Percentiles rank a stretch among this genome's conserved stretches.
Conservation (phyloP, 2,113 vertebrate genomes). For the Poeciliopsis retropinna region DNA sequence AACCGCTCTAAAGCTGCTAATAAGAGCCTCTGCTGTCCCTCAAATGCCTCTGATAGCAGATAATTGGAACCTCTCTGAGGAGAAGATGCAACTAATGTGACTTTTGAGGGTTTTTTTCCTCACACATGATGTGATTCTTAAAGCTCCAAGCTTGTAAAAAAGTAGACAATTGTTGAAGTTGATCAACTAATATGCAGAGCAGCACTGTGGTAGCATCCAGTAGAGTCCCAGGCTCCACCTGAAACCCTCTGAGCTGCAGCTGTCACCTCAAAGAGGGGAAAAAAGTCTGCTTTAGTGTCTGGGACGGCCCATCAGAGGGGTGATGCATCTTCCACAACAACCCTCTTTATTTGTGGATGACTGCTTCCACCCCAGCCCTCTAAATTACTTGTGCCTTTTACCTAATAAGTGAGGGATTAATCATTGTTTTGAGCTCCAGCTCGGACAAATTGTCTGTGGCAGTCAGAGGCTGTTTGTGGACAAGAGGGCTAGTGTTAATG, state of each 20-base stretch:
- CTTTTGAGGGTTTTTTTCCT: background rate
- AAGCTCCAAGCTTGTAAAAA: background rate
- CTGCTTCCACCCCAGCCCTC: slow-evolving; percentile 1
- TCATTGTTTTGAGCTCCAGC: slow-evolving; percentile 49
- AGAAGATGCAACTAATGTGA: slow-evolving; percentile 32
- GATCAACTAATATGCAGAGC: background rate
- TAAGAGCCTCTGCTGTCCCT: slow-evolving; percentile 49
- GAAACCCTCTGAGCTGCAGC: slow-evolving; percentile 41
- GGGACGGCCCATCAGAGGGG: slow-evolving; percentile 33
- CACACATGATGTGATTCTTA: background rate
- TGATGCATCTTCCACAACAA: slow-evolving; percentile 34
- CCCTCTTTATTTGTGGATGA: slow-evolving; percentile 46
- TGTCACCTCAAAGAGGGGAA: slow-evolving; percentile 28
- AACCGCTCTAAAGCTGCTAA: slow-evolving; percentile 64
- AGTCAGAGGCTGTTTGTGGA: slow-evolving; percentile 56
- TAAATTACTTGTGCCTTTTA: slow-evolving; percentile 46
- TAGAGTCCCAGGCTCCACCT: slow-evolving; percentile 38
- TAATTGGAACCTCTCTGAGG: slow-evolving; percentile 16
- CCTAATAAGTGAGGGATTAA: slow-evolving; percentile 51
- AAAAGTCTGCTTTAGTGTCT: slow-evolving; percentile 36
- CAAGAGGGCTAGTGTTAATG: slow-evolving; percentile 67
- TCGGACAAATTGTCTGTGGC: slow-evolving; percentile 61
- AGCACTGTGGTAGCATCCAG: background rate
- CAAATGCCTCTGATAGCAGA: slow-evolving; percentile 47
- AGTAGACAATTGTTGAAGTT: background rate